Conservation (phyloP, 2,113 vertebrate species). For the Silurus glanis region DNA sequence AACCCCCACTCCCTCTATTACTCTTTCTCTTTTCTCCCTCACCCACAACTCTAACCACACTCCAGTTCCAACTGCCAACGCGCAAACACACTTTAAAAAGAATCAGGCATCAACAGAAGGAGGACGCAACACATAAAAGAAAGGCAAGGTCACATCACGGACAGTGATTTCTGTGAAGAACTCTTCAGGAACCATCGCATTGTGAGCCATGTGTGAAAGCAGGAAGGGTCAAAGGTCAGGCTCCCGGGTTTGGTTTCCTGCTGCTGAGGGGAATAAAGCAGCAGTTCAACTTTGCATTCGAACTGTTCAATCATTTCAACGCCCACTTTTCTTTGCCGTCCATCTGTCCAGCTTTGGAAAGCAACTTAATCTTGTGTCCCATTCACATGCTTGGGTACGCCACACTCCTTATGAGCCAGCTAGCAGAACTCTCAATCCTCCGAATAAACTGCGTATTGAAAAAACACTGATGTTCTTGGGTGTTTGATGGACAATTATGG, state of each 20-base stretch:
- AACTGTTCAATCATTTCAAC: slow-evolving; percentile 17
- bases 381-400: background rate
- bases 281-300: background rate
- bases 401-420: background rate
- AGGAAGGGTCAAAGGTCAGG: slow-evolving; percentile 31
- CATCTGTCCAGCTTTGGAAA: slow-evolving; percentile 1
- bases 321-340: background rate
- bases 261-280: slow-evolving; percentile 19
- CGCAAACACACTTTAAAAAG: background rate
- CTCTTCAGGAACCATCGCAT: slow-evolving; percentile 17
- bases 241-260: slow-evolving; percentile 13
- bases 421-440: background rate
- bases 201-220: slow-evolving; percentile 18
- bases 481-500: background rate
- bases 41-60: background rate
- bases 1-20: background rate
- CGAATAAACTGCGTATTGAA: background rate
- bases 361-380: background rate
- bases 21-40: background rate
- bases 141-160: background rate
- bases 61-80: slow-evolving; percentile 1
- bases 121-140: slow-evolving; percentile 14
- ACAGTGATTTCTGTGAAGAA: background rate
- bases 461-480: background rate
- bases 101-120: slow-evolving; percentile 13